Conservation (phyloP, 1,140 invertebrate species). For the Panagrolaimus sp. region DNA sequence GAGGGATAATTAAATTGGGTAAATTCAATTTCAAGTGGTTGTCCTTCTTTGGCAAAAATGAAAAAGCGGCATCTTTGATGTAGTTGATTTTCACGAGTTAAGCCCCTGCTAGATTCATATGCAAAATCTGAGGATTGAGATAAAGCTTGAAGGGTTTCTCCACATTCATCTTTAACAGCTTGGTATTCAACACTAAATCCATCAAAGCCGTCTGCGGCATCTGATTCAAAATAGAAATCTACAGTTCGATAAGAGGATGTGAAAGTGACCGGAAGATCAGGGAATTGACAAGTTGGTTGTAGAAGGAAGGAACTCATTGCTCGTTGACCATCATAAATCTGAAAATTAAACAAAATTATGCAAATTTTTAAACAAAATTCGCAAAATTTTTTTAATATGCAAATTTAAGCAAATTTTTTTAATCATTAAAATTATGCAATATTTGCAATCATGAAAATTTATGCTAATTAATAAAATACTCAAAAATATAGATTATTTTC, state of each 20-base stretch:
- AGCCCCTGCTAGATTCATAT: constrained; percentile 40
- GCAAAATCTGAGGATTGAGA: constrained; percentile 15
- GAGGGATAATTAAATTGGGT: constrained; percentile 50
- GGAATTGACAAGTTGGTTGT: constrained; percentile 31
- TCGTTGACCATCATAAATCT: constrained; percentile 55
- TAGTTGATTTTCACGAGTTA: constrained; percentile 47
- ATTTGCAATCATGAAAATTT: no score
- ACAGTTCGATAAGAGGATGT: constrained; percentile 27
- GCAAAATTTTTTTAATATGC: no score
- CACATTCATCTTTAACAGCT: constrained; percentile 33
- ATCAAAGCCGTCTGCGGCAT: constrained; percentile 29
- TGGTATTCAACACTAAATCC: constrained; percentile 45
- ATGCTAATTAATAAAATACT: no score
- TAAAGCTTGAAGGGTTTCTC: constrained; percentile 30
- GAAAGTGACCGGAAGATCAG: constrained; percentile 31
- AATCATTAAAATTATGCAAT: no score
- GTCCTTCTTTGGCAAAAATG: constrained; percentile 28
- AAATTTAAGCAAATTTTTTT: no score
- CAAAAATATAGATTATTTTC: no score
- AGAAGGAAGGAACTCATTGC: constrained; percentile 47
- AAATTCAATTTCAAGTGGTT: constrained; percentile 49
- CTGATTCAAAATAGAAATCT: constrained; percentile 50
- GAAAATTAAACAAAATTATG: no score
- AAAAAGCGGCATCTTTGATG: constrained; percentile 52
- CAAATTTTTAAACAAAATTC: constrained; percentile 5